phyloP scores from a whole-genome alignment of 1,140 invertebrate species.

The Temnothorax nylanderi region DNA sequence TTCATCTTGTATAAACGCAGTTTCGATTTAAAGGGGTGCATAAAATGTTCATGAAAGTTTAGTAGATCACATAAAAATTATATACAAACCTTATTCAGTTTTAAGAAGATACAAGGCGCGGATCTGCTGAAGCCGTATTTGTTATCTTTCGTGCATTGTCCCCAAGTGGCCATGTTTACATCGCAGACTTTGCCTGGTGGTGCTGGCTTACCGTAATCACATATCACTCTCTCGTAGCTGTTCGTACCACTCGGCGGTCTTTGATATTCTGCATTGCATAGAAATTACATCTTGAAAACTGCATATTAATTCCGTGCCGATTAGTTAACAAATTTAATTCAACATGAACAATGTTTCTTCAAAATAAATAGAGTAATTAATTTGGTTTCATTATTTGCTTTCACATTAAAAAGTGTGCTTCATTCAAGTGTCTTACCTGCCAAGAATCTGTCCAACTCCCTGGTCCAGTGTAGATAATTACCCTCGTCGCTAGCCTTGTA shows the following conservation, averaged over 20 bases:
- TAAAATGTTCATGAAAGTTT: neutral
- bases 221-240: constrained; percentile 80
- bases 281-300: neutral
- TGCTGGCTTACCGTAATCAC: constrained; percentile 84
- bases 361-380: neutral
- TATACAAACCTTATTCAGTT: constrained; percentile 88
- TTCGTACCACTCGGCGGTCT: constrained; percentile 74
- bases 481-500: constrained; percentile 93
- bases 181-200: constrained; percentile 86
- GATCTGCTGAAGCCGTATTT: constrained; percentile 87
- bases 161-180: constrained; percentile 85
- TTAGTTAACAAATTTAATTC: neutral
- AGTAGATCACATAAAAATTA: neutral
- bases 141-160: constrained; percentile 86
- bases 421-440: constrained; percentile 85
- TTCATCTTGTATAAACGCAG: neutral
- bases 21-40: neutral
- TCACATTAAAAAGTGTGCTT: neutral
- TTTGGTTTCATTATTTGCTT: neutral
- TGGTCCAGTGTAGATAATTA: constrained; percentile 93
- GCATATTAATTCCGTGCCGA: neutral
- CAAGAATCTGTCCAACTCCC: constrained; percentile 90
- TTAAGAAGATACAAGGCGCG: constrained; percentile 89
- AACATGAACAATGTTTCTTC: neutral
- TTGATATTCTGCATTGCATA: constrained; percentile 84